A percentile compares a stretch with the other conserved stretches of the same genome.
These are phyloP conservation scores for Perca schrenkii DNA, from an alignment of 2,113 vertebrate genomes.

Conservation along the genomic window DNA sequence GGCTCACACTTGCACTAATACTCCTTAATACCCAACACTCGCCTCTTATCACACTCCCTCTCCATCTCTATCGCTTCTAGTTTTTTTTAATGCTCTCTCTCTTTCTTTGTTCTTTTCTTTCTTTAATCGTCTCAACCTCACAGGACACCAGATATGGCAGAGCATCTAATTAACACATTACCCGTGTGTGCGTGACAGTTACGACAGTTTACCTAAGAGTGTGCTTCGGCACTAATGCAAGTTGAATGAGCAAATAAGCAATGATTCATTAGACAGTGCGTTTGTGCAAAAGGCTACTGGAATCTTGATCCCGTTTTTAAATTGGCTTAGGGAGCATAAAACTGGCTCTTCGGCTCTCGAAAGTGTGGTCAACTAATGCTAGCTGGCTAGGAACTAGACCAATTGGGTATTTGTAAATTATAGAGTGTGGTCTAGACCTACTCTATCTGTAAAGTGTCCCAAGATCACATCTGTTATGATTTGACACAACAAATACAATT, in stretches of 20 bases:
- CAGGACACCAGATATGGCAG: no score
- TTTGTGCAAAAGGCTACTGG: not conserved
- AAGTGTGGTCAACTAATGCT: not conserved
- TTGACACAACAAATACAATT: no score
- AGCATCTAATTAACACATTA: no score
- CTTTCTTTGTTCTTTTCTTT: not conserved
- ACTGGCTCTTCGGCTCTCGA: not conserved
- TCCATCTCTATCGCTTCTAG: not conserved
- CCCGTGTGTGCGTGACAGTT: not conserved
- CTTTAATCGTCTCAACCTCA: not conserved
- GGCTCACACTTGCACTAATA: constrained; percentile 55
- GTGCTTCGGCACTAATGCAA: not conserved
- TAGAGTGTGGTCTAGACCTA: no score
- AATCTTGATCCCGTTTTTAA: not conserved
- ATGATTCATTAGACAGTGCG: not conserved
- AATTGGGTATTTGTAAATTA: no score
- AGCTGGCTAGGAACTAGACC: not conserved
- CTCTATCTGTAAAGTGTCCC: no score
- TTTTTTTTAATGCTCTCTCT: not conserved
- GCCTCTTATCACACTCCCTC: constrained; percentile 25
- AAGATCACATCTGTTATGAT: no score
- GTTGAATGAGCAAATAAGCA: constrained; percentile 2
- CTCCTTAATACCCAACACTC: constrained; percentile 55
- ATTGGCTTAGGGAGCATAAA: not conserved
- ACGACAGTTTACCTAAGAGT: not conserved